These are phyloP conservation scores for Chloroceryle amazona DNA, from an alignment of 2,797 vertebrate species.

Conservation along the genomic window DNA sequence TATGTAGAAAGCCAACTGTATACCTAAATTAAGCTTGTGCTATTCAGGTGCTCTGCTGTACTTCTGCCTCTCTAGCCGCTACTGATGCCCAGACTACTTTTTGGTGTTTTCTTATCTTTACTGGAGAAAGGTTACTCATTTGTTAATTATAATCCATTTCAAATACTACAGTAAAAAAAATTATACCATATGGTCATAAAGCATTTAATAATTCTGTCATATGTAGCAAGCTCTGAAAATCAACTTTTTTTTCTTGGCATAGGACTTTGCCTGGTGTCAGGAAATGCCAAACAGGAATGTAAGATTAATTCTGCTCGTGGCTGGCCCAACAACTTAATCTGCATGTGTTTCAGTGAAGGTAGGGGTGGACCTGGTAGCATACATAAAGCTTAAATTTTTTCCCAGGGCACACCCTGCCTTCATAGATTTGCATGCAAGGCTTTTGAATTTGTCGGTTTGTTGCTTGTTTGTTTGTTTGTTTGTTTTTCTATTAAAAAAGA, in stretches of 20 bases:
- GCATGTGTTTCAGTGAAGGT: background rate
- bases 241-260: constrained; percentile 49
- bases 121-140: background rate
- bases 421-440: background rate
- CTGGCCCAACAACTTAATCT: constrained; percentile 24
- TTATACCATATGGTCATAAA: constrained; percentile 30
- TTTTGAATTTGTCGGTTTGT: background rate
- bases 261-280: constrained; percentile 15
- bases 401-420: background rate
- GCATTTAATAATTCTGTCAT: constrained; percentile 40
- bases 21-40: constrained; percentile 58
- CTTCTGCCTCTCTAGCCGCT: constrained; percentile 28
- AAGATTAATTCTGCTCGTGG: constrained; percentile 36
- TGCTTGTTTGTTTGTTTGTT: background rate
- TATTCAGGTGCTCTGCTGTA: constrained; percentile 63
- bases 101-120: background rate
- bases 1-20: constrained; percentile 76
- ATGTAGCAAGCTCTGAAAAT: constrained; percentile 50
- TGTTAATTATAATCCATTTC: constrained; percentile 20
- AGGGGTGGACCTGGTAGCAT: background rate
- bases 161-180: constrained; percentile 37
- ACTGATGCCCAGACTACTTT: background rate
- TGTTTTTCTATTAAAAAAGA: background rate
- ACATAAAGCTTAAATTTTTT: background rate
- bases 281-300: constrained; percentile 41